Conservation (phyloP, 2,113 vertebrate species). For the Melospiza melodia region DNA sequence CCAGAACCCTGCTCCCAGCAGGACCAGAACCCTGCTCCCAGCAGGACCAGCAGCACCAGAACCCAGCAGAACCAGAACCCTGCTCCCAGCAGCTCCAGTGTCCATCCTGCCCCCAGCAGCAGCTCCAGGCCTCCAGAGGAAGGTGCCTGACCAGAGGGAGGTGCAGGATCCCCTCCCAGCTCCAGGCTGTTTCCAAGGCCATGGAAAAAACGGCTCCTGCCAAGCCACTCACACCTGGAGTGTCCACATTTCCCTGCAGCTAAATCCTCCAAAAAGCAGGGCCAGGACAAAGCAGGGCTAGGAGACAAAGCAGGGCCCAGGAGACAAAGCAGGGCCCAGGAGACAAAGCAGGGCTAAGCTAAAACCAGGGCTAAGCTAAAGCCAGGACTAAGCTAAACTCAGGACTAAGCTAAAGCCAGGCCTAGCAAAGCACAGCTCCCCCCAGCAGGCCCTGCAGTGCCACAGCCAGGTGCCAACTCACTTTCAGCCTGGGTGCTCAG, state of each 20-base stretch:
- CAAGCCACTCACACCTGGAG: background rate
- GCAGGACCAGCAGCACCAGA: background rate
- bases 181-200: background rate
- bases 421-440: background rate
- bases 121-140: background rate
- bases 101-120: background rate
- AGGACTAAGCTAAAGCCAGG: background rate
- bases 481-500: conserved; percentile 80
- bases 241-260: background rate
- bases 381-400: no score
- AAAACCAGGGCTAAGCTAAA: no score
- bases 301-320: background rate
- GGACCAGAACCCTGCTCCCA: no score
- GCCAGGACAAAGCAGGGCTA: no score
- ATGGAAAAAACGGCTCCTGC: background rate
- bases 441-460: background rate
- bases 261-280: background rate
- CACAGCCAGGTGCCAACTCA: conserved; percentile 60
- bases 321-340: no score
- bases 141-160: background rate
- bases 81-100: background rate
- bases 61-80: background rate
- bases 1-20: background rate
- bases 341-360: no score
- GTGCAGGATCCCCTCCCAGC: background rate